Evolutionary conservation across 2,113 vertebrate genomes (phyloP).

Genomic region (Sebastes fasciatus): DNA sequence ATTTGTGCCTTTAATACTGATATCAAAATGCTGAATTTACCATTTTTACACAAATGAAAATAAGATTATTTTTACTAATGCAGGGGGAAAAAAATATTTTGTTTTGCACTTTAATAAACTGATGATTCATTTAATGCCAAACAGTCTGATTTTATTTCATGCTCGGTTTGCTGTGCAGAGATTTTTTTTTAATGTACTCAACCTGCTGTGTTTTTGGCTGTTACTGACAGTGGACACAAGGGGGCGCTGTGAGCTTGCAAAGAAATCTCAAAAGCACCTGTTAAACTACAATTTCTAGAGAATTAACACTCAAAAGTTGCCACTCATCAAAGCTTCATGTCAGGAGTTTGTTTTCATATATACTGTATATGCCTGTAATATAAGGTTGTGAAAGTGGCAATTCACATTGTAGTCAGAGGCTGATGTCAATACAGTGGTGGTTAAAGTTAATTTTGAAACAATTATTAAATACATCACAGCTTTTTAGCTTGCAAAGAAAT

Average conservation of each 20-base stretch:
- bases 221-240: constrained; percentile 14
- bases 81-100: background rate
- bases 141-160: background rate
- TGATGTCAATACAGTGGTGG: background rate
- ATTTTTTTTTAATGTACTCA: background rate
- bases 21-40: background rate
- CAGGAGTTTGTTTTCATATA: background rate
- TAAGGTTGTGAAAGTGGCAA: background rate
- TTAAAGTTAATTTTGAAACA: background rate
- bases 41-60: background rate
- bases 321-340: rapidly evolving
- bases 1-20: background rate
- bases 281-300: background rate
- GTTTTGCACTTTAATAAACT: constrained; percentile 1
- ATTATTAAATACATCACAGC: background rate
- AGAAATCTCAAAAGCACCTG: constrained; percentile 29
- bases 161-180: background rate
- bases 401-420: background rate
- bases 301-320: background rate
- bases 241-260: constrained; percentile 30
- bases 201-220: background rate
- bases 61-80: background rate
- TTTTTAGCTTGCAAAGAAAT: background rate
- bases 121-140: background rate
- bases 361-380: no score